phyloP scores from a whole-genome alignment of 2,888 invertebrate species.

The Macrophya annulata region DNA sequence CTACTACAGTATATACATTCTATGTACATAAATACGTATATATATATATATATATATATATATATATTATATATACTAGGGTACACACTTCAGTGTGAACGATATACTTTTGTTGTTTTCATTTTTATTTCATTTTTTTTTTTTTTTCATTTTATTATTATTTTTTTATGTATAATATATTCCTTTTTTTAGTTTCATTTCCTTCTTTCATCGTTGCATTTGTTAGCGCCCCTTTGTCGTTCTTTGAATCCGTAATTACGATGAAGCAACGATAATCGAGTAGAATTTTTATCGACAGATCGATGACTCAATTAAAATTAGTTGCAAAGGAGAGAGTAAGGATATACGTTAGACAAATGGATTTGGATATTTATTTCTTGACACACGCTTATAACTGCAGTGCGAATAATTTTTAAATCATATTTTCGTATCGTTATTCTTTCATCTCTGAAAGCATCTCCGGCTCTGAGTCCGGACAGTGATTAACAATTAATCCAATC shows the following conservation, averaged over 20 bases:
- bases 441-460: conserved; percentile 65
- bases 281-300: conserved; percentile 7
- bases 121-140: neutral
- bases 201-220: conserved; percentile 59
- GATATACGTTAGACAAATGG: neutral
- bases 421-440: conserved; percentile 74
- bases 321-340: neutral
- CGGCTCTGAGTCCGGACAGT: conserved; percentile 58
- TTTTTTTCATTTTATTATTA: too few species aligned
- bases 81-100: conserved; percentile 9
- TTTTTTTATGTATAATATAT: conserved; percentile 1
- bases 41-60: conserved; percentile 43
- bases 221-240: conserved; percentile 60
- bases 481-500: conserved; percentile 75
- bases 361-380: neutral
- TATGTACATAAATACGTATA: conserved; percentile 33
- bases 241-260: conserved; percentile 30
- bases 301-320: neutral
- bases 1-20: conserved; percentile 57
- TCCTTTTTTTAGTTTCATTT: conserved; percentile 54
- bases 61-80: conserved; percentile 20
- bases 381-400: neutral
- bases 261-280: neutral
- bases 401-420: neutral
- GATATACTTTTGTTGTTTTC: conserved; percentile 15